Conservation (phyloP, 2,888 invertebrate species). For the Plemyria rubiginata region DNA sequence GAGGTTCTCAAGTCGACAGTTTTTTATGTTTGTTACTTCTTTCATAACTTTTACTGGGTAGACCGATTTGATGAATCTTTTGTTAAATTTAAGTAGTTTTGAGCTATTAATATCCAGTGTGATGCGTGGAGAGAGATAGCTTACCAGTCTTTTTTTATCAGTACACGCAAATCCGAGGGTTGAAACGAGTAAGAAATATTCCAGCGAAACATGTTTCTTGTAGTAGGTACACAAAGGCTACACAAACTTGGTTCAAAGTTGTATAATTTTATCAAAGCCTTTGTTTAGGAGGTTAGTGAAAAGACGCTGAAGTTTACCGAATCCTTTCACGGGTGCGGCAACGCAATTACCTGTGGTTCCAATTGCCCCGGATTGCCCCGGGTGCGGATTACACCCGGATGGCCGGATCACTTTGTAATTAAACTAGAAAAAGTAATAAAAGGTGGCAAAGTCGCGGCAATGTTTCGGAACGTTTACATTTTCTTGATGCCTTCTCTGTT, state of each 20-base stretch:
- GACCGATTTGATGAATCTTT: no score
- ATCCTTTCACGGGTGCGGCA: constrained; percentile 27
- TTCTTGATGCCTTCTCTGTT: not conserved
- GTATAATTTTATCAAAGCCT: constrained; percentile 31
- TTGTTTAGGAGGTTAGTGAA: constrained; percentile 35
- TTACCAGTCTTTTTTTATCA: no score
- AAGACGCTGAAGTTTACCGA: constrained; percentile 29
- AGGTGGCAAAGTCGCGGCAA: not conserved
- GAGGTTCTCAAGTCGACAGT: no score
- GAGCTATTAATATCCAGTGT: no score
- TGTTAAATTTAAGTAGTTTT: no score
- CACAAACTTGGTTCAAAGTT: constrained; percentile 21
- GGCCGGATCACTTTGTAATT: constrained; percentile 21
- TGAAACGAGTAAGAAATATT: not conserved
- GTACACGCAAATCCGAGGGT: not conserved
- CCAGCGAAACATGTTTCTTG: constrained; percentile 12
- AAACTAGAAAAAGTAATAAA: constrained; percentile 18
- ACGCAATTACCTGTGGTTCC: constrained; percentile 28
- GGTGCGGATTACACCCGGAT: constrained; percentile 9
- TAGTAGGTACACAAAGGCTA: constrained; percentile 16
- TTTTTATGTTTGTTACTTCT: no score
- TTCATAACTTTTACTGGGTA: no score
- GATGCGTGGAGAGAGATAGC: no score
- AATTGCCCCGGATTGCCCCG: not conserved
- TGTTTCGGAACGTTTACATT: not conserved